Base-by-base conservation (phyloP, 2,113 vertebrate genomes). In the Cebus imitator region DNA sequence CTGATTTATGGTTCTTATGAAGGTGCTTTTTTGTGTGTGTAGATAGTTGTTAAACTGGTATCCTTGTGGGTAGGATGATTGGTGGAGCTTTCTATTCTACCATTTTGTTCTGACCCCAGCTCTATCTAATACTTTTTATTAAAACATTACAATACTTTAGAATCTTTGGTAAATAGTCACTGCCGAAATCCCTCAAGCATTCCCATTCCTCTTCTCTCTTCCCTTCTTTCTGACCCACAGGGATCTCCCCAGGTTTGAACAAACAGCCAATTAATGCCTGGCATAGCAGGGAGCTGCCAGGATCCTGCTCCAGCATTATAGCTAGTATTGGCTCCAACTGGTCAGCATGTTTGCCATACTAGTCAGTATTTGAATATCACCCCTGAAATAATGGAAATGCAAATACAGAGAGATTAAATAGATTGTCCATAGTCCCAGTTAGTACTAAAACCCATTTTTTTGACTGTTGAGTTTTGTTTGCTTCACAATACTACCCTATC, bases 91-190 rank as follows among this genome's bases (percentile, higher is more conserved):
- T 30, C 61, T 64, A 30, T 64, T 13, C 27, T 64, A 64, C 61
- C 12, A 30, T 64, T 64, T 64, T 64, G 27, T 27, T 64, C 61
- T 64, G 61, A 30, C 5, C 61, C 11, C 27, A 64, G 61, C 61
- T 64, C 27, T 64, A 64, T 30, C 61, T 64, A 27, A 64, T 64
- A 30, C 12, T 43, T 94, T 66, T 75, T 72, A 76, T 66, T 92
- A 89, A 48, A 94, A 87, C n/a, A 85, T 90, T 25, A 79, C 78
- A 79, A 52, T 75, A 43, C 66, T 83, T 96, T 12, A n/a, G 86
- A 92, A 45, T 27, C 30, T 50, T 58, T 87, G 45, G 40, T 40
- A 80, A 87, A 61, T n/a, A 87, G 58, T 30, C 50, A 64, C 75
- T 70, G 8, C 40, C 23, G 40, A 11, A 86, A 3, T 20, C 83